Evolutionary conservation across 30 jellyfish, hydroid and myxozoan species (phyloP).

Genomic region (Rhopilema esculentum): DNA sequence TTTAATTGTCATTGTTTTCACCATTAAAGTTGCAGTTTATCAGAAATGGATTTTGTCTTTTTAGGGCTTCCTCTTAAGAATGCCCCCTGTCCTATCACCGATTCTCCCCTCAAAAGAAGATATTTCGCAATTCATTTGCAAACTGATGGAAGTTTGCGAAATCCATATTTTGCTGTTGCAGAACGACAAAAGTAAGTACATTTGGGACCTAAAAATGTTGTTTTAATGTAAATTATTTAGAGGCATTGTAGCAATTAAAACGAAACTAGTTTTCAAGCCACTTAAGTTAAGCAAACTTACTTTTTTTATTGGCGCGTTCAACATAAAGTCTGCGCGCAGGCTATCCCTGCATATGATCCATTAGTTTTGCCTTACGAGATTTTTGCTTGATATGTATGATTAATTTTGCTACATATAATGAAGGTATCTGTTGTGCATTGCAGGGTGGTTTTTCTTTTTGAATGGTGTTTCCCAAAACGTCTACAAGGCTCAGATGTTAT

Average conservation of each 20-base stretch:
- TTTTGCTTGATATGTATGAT: too few relatives aligned
- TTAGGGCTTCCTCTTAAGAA: slow-evolving; percentile 32
- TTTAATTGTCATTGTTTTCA: background rate
- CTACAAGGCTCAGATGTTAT: slow-evolving; percentile 33
- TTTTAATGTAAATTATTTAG: background rate
- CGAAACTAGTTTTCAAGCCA: too few relatives aligned
- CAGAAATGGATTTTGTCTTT: background rate
- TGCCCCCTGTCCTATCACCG: slow-evolving; percentile 12
- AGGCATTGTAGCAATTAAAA: too few relatives aligned
- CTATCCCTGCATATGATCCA: too few relatives aligned
- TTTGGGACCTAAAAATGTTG: too few relatives aligned
- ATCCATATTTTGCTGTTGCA: slow-evolving; percentile 5
- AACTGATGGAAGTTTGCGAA: slow-evolving; percentile 28
- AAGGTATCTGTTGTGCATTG: too few relatives aligned
- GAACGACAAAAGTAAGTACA: slow-evolving; percentile 23
- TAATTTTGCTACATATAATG: too few relatives aligned
- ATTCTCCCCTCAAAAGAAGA: slow-evolving; percentile 30
- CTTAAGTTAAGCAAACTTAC: too few relatives aligned
- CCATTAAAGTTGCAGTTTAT: too few relatives aligned
- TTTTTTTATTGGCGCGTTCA: too few relatives aligned
- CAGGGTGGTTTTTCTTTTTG: slow-evolving; percentile 33
- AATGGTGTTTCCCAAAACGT: slow-evolving; percentile 17
- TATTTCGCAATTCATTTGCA: background rate
- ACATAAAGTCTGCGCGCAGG: too few relatives aligned
- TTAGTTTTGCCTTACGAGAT: too few relatives aligned